Evolutionary conservation across 1,140 invertebrate species (phyloP).

Genomic region (Drosophila biarmipes): DNA sequence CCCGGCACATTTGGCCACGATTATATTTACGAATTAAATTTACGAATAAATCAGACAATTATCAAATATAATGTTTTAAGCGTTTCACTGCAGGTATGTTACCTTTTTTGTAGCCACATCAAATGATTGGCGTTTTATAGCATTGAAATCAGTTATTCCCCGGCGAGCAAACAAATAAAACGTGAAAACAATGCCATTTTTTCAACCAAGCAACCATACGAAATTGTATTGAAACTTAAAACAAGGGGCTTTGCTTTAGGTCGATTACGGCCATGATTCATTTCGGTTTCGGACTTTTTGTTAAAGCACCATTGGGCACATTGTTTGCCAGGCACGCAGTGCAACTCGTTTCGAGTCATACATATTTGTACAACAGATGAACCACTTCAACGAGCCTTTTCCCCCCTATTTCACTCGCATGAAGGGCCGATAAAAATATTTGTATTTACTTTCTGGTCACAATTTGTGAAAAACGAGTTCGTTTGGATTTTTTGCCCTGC

Average conservation of each 20-base stretch:
- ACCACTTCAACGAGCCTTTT: not conserved
- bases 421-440: conserved; percentile 15
- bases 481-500: not conserved
- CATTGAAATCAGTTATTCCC: too few species aligned
- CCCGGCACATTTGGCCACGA: not conserved
- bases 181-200: not conserved
- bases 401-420: not conserved
- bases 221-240: not conserved
- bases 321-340: not conserved
- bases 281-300: not conserved
- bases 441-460: conserved; percentile 26
- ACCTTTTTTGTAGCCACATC: too few species aligned
- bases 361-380: conserved; percentile 9
- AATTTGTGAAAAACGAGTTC: conserved; percentile 14
- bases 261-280: too few species aligned
- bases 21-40: not conserved
- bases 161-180: too few species aligned
- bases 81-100: too few species aligned
- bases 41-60: not conserved
- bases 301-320: not conserved
- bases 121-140: too few species aligned
- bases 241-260: not conserved
- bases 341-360: not conserved
- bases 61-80: not conserved
- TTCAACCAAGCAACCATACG: not conserved